Evolutionary conservation across 2,113 vertebrate species (phyloP).

Genomic region (Hemibagrus wyckioides): DNA sequence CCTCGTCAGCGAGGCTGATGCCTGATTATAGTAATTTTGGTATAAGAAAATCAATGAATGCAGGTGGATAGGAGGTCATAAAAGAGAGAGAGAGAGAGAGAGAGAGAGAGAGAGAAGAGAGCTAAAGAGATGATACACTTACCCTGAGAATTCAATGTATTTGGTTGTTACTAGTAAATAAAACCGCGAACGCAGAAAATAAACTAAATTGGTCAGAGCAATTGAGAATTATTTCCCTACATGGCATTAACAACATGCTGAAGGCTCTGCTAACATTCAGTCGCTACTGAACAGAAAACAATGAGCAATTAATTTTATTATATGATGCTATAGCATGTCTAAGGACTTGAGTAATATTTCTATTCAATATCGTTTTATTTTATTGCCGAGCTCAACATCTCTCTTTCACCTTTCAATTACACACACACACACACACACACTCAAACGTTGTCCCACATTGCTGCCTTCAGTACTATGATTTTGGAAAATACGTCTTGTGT

Average conservation of each 20-base stretch:
- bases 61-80: not conserved
- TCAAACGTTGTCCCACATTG: not conserved
- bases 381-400: not conserved
- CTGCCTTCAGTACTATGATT: not conserved
- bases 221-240: slow-evolving; percentile 13
- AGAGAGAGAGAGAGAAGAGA: not conserved
- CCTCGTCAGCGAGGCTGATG: slow-evolving; percentile 36
- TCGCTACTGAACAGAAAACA: not conserved
- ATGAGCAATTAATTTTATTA: not conserved
- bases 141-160: not conserved
- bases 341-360: not conserved
- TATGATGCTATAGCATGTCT: not conserved
- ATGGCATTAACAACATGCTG: not conserved
- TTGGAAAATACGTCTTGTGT: slow-evolving; percentile 45
- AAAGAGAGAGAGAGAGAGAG: not conserved
- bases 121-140: not conserved
- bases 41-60: slow-evolving; percentile 41
- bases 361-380: not conserved
- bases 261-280: slow-evolving; percentile 1
- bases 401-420: not conserved
- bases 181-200: slow-evolving; percentile 24
- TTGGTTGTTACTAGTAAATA: not conserved
- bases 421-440: not conserved
- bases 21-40: slow-evolving; percentile 51
- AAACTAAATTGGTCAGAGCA: slow-evolving; percentile 5